These are phyloP conservation scores for Brachionus sp. DNA, from an alignment of 1,140 invertebrate genomes.

Conservation along the genomic window DNA sequence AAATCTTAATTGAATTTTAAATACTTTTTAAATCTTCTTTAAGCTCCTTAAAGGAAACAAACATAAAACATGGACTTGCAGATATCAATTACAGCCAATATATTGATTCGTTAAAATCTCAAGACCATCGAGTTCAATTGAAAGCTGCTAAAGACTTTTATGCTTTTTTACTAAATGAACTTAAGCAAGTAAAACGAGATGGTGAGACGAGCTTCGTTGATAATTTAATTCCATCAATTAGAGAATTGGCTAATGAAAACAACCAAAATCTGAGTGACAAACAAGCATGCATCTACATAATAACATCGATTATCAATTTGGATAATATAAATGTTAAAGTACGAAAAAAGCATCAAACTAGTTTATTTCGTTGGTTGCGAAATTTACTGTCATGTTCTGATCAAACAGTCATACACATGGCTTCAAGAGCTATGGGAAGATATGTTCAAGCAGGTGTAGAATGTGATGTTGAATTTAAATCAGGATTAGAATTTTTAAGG, in stretches of 20 bases:
- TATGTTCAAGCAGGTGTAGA: constrained; percentile 69
- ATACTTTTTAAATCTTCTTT: not conserved
- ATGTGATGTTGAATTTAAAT: constrained; percentile 37
- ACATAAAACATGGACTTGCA: not conserved
- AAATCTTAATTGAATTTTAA: no score
- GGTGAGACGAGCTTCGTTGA: constrained; percentile 27
- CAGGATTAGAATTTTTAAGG: not conserved
- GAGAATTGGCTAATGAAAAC: constrained; percentile 40
- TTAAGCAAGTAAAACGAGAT: constrained; percentile 31
- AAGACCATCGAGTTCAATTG: constrained; percentile 7
- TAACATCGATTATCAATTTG: constrained; percentile 41
- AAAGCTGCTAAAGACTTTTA: constrained; percentile 43
- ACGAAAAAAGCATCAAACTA: constrained; percentile 33
- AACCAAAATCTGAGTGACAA: constrained; percentile 21
- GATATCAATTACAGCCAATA: constrained; percentile 20
- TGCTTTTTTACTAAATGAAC: constrained; percentile 24
- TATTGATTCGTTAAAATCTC: constrained; percentile 16
- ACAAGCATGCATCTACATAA: constrained; percentile 37
- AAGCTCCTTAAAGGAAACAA: not conserved
- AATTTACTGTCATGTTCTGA: constrained; percentile 84
- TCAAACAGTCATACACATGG: constrained; percentile 85
- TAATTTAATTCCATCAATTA: constrained; percentile 11
- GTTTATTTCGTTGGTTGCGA: constrained; percentile 62
- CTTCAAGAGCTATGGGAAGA: constrained; percentile 87
- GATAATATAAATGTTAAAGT: constrained; percentile 44